Evolutionary conservation across 1,140 invertebrate genomes (phyloP), one percentile per base, ranked within the genome.

Genomic region (Fragariocoptes setiger): DNA sequence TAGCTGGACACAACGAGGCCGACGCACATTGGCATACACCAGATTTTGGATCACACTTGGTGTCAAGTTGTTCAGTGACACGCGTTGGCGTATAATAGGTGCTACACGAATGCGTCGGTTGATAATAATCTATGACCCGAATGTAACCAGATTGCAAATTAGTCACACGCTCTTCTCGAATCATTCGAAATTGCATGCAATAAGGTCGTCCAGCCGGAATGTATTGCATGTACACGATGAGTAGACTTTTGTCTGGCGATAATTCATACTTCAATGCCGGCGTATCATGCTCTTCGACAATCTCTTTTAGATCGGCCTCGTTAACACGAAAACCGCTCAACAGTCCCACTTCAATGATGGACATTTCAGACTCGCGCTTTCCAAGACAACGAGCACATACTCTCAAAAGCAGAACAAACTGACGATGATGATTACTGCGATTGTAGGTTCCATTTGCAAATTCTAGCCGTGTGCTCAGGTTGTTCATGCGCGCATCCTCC

Each of bases 301-400:
- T 21, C 2, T 42, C 22, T 22, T 43, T 18, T 13, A 57, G 43
- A 46, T 59, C 57, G 3, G 50, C 46, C 21, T 48, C 37, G 8
- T 51, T 39, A 1, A 51, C 47, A 21, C 45, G 40, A 41, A 49
- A 57, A n/a, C 57, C 57, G 15, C 54, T 55, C 38, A 57, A 53
- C 4, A 59, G 42, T 16, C 55, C 54, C 5, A 54, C 50, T 43
- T 59, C 54, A 21, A 58, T 31, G 1, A 59, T 51, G 14, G 50
- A 50, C 57, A 59, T 59, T 16, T 38, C 46, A 20, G 45, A 31
- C 19, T 35, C 35, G 31, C 18, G n/a, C 18, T 14, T n/a, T 3
- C 17, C 16, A 13, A 36, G n/a, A 22, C 25, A 22, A 35, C 35
- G n/a, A 3, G 21, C 42, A 31, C 47, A 46, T 18, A 48, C 39